phyloP scores from a whole-genome alignment of 2,113 vertebrate genomes.

The Lathamus discolor region DNA sequence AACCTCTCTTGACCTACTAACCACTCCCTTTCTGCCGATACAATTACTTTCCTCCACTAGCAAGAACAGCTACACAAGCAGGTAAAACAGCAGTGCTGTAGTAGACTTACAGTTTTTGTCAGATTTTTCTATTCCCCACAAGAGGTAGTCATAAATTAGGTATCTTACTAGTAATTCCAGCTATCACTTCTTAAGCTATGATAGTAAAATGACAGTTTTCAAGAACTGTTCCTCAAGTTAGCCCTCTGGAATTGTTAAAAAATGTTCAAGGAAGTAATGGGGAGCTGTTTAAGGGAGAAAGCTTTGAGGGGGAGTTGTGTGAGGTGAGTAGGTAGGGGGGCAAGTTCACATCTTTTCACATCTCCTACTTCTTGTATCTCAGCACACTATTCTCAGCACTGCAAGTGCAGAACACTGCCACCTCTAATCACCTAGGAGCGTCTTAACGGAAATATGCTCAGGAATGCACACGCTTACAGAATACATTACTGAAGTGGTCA shows the following conservation, averaged over 20 bases:
- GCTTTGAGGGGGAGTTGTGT: neutral
- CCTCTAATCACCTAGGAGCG: neutral
- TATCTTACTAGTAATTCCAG: neutral
- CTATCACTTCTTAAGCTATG: neutral
- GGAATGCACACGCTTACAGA: accelerated
- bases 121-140: neutral
- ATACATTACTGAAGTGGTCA: neutral
- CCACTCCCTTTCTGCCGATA: too few species aligned
- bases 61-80: neutral
- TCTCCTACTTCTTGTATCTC: neutral
- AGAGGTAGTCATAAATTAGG: neutral
- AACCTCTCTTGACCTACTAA: too few species aligned
- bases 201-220: neutral
- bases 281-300: neutral
- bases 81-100: neutral
- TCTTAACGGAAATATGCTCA: accelerated
- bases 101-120: neutral
- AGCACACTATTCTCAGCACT: neutral
- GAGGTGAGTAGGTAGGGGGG: neutral
- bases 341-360: neutral
- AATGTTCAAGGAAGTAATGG: neutral
- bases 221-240: neutral
- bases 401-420: neutral
- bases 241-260: neutral
- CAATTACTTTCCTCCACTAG: neutral